These are phyloP conservation scores for Ctenodactylus gundi DNA, from an alignment of 2,113 vertebrate species.

Conservation along the genomic window DNA sequence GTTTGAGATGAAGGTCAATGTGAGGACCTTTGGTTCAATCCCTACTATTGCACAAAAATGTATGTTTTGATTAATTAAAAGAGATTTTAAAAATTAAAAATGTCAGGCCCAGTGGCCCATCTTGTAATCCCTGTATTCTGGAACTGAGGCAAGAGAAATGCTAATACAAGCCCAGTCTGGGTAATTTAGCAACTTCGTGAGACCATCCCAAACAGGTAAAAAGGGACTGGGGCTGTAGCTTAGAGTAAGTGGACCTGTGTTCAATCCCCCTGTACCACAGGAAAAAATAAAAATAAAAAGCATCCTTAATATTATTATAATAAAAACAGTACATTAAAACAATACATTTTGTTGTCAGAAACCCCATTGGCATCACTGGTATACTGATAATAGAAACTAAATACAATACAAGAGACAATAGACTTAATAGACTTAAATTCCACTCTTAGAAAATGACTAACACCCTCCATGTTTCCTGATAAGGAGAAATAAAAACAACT, in stretches of 20 bases:
- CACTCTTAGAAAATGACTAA: neutral
- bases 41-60: too few species aligned
- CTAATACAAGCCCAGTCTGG: neutral
- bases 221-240: neutral
- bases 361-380: neutral
- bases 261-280: neutral
- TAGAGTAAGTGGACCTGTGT: neutral
- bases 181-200: neutral
- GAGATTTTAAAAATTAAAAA: too few species aligned
- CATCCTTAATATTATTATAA: neutral
- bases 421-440: too few species aligned
- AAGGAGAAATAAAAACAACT: neutral
- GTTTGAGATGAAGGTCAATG: too few species aligned
- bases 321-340: neutral
- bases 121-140: neutral
- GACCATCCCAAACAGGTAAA: neutral
- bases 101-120: too few species aligned
- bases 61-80: too few species aligned
- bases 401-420: too few species aligned
- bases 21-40: too few species aligned
- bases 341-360: neutral
- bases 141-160: neutral
- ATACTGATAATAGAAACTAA: neutral
- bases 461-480: neutral
- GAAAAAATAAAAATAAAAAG: neutral